These are phyloP conservation scores for Thereva unica DNA, from an alignment of 2,888 invertebrate genomes.

Conservation along the genomic window DNA sequence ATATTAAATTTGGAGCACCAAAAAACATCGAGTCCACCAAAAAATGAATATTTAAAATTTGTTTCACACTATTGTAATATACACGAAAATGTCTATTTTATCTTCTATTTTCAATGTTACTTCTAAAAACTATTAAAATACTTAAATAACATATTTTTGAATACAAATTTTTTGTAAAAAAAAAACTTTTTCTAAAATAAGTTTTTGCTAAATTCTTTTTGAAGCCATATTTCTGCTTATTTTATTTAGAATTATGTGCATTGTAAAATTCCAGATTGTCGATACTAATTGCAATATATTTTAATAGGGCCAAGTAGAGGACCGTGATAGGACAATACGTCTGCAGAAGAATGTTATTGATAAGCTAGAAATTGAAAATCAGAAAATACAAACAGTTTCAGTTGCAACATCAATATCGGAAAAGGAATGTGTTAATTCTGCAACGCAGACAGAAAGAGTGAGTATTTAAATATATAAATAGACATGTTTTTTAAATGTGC, in stretches of 20 bases:
- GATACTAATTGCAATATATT: constrained; percentile 35
- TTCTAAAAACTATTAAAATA: too few species aligned
- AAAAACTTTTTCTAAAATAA: not conserved
- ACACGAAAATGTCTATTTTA: too few species aligned
- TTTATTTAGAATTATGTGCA: not conserved
- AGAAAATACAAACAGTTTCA: constrained; percentile 57
- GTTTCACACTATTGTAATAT: too few species aligned
- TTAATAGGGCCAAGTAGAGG: constrained; percentile 77
- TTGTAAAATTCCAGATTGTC: not conserved
- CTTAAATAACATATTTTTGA: too few species aligned
- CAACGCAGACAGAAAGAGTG: constrained; percentile 88
- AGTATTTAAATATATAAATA: constrained; percentile 44
- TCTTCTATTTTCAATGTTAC: too few species aligned
- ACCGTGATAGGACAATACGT: constrained; percentile 81
- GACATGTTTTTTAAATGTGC: too few species aligned
- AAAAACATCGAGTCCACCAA: too few species aligned
- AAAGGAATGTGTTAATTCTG: constrained; percentile 73
- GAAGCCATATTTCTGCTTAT: constrained; percentile 1
- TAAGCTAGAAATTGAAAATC: constrained; percentile 59
- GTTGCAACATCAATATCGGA: constrained; percentile 50
- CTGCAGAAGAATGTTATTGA: constrained; percentile 77
- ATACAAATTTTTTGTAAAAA: too few species aligned
- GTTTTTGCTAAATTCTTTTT: constrained; percentile 4
- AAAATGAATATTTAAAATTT: too few species aligned
- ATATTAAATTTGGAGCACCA: too few species aligned